Evolutionary conservation across 2,888 invertebrate genomes (phyloP).

Genomic region (Eupithecia vulgata): DNA sequence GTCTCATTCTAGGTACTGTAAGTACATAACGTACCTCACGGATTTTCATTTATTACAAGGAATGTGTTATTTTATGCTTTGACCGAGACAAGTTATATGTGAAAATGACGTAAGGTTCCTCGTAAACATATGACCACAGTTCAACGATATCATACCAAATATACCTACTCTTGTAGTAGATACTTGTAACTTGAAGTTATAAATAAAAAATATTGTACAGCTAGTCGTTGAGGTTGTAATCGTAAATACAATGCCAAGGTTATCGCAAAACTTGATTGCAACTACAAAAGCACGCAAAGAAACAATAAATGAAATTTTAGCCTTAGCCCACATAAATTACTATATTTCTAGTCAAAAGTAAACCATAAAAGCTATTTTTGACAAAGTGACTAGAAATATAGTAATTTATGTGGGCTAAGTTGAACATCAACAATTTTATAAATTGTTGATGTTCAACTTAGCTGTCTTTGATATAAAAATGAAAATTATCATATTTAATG

Average conservation of each 20-base stretch:
- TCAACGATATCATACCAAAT: neutral
- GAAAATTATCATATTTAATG: too few species aligned
- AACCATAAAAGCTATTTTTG: too few species aligned
- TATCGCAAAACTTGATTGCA: neutral
- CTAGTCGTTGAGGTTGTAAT: neutral
- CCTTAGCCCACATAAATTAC: too few species aligned
- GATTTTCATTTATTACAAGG: neutral
- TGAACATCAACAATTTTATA: neutral
- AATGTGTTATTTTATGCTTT: conserved; percentile 9
- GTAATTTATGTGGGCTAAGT: neutral
- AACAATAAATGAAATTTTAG: too few species aligned
- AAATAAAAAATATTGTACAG: neutral
- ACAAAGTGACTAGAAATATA: too few species aligned
- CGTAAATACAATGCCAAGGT: neutral
- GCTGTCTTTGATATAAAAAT: neutral
- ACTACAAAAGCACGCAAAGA: neutral
- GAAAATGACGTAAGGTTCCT: conserved; percentile 33
- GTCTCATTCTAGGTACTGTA: neutral
- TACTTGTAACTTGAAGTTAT: neutral
- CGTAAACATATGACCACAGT: conserved; percentile 22
- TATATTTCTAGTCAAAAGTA: too few species aligned
- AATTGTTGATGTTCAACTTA: too few species aligned
- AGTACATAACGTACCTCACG: neutral
- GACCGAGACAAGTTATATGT: conserved; percentile 20
- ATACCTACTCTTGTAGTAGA: neutral